Evolutionary conservation across 2,113 vertebrate genomes (phyloP).

Genomic region (Etheostoma spectabile): DNA sequence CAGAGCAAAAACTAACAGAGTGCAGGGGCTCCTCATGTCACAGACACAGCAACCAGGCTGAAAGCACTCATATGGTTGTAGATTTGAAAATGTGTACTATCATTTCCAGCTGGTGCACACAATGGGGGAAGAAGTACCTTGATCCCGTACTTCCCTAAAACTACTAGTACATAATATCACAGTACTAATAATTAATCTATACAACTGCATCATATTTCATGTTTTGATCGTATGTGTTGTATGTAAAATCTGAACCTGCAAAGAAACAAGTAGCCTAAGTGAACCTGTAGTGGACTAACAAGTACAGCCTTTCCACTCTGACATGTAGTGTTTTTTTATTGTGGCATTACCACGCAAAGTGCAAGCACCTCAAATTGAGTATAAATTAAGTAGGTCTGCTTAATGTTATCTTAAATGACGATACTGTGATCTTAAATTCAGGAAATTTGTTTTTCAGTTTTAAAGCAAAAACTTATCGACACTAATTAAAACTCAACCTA

Average conservation of each 20-base stretch:
- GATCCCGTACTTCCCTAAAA: too few species aligned
- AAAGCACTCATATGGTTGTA: background rate
- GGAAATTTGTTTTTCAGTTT: background rate
- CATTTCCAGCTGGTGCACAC: background rate
- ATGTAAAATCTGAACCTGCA: background rate
- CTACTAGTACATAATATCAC: too few species aligned
- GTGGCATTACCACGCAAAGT: background rate
- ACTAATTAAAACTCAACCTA: background rate
- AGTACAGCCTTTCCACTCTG: background rate
- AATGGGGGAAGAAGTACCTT: too few species aligned
- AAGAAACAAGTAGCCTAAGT: background rate
- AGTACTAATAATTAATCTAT: background rate
- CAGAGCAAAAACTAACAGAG: constrained; percentile 11
- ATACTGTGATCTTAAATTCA: too few species aligned
- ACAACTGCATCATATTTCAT: background rate
- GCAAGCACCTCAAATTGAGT: background rate
- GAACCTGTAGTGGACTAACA: too few species aligned
- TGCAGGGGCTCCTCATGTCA: constrained; percentile 36
- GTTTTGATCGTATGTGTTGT: background rate
- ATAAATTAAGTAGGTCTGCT: too few species aligned
- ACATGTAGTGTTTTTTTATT: background rate
- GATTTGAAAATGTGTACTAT: background rate
- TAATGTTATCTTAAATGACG: too few species aligned
- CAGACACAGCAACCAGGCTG: background rate
- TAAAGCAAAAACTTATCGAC: background rate